Evolutionary conservation across 2,113 vertebrate species (phyloP).

Genomic region (Geococcyx californianus): DNA sequence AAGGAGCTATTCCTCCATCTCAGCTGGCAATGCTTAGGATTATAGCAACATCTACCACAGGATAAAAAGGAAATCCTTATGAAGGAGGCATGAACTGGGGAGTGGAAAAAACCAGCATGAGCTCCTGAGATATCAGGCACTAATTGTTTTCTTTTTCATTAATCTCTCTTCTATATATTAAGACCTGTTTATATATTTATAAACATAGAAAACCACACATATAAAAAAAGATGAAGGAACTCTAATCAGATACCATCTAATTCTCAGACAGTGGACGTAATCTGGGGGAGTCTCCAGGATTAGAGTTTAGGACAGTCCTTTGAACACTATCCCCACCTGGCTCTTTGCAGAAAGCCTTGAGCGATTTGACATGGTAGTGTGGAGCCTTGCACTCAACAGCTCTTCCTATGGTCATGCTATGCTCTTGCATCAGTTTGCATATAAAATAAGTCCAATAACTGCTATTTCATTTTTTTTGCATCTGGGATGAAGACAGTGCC

Average conservation of each 20-base stretch:
- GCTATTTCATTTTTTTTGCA: neutral
- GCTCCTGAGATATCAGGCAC: neutral
- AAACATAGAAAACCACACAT: neutral
- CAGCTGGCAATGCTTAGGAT: conserved; percentile 8
- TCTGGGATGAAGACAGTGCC: neutral
- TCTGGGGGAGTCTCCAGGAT: neutral
- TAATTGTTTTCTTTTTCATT: neutral
- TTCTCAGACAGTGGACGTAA: neutral
- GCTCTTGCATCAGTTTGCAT: neutral
- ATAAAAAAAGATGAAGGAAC: neutral
- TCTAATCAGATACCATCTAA: neutral
- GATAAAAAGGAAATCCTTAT: conserved; percentile 16
- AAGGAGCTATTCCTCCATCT: conserved; percentile 49
- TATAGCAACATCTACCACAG: conserved; percentile 23
- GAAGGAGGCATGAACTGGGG: neutral
- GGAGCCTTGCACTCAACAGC: neutral
- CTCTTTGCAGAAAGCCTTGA: neutral
- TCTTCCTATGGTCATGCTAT: neutral
- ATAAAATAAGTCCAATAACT: neutral
- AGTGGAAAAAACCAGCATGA: neutral
- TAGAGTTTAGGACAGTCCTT: neutral
- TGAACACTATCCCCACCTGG: neutral
- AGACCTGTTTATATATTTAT: neutral
- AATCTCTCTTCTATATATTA: neutral
- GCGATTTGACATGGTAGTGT: neutral